These are phyloP conservation scores for Grantiella picta DNA, from an alignment of 2,113 vertebrate genomes.

Conservation along the genomic window DNA sequence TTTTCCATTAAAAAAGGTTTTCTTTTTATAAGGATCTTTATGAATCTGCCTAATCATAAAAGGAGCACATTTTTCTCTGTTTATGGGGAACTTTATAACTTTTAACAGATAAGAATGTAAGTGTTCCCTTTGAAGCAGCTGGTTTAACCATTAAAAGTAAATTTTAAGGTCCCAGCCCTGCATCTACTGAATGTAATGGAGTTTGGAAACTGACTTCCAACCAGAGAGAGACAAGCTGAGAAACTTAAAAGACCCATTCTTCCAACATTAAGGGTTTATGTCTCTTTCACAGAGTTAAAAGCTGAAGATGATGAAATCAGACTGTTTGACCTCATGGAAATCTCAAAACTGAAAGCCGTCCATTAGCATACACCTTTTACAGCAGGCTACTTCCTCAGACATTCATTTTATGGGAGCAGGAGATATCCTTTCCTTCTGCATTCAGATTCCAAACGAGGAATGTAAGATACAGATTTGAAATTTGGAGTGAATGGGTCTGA, in stretches of 20 bases:
- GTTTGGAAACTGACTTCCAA: not conserved
- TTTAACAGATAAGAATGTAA: not conserved
- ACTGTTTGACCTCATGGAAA: not conserved
- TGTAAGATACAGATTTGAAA: not conserved
- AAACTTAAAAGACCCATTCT: not conserved
- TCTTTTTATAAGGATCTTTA: not conserved
- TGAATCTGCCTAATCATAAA: slow-evolving; percentile 12
- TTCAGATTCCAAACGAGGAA: not conserved
- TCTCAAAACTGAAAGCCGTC: not conserved
- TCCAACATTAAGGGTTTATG: not conserved
- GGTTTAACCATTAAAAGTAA: not conserved
- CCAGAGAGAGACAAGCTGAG: not conserved
- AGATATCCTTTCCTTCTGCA: not conserved
- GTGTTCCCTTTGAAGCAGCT: not conserved
- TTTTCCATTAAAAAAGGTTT: not conserved
- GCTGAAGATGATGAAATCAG: not conserved
- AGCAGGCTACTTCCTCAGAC: not conserved
- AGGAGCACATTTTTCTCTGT: not conserved
- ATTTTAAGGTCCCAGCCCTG: not conserved
- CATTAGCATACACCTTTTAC: not conserved
- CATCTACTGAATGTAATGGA: not conserved
- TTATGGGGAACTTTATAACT: not conserved
- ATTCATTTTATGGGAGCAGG: not conserved
- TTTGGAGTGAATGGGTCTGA: not conserved
- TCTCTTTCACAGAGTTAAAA: not conserved